Percentiles rank a stretch among this genome's conserved stretches.
Evolutionary conservation across 2,888 invertebrate genomes (phyloP).

Genomic region (Clepsis dumicolana): DNA sequence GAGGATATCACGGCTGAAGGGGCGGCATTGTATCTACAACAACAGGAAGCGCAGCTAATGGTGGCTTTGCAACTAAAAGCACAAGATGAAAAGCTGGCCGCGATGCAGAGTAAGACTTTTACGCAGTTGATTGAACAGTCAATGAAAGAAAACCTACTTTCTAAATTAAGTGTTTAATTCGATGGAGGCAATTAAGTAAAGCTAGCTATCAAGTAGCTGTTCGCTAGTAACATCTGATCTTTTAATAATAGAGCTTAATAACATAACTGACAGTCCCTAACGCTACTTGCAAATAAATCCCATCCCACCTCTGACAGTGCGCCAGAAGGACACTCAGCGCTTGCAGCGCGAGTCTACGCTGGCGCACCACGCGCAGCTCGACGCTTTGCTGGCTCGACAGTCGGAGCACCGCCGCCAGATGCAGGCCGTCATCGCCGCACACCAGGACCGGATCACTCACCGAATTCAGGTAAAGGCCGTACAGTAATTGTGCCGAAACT

Average conservation of each 20-base stretch:
- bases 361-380: constrained; percentile 84
- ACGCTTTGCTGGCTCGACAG: constrained; percentile 83
- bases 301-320: constrained; percentile 56
- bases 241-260: no score
- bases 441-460: constrained; percentile 87
- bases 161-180: no score
- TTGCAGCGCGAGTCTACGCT: constrained; percentile 82
- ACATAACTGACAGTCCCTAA: no score
- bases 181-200: no score
- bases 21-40: constrained; percentile 84
- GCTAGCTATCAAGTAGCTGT: no score
- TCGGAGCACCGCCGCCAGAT: constrained; percentile 85
- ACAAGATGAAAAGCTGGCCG: constrained; percentile 86
- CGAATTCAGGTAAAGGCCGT: constrained; percentile 78
- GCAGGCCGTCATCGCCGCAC: constrained; percentile 85
- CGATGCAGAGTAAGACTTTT: constrained; percentile 78
- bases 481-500: neutral
- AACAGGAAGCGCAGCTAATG: constrained; percentile 87
- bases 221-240: no score
- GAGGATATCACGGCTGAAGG: constrained; percentile 84
- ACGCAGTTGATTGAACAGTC: neutral
- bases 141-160: no score
- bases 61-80: constrained; percentile 88
- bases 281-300: no score
- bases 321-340: constrained; percentile 77